A percentile compares a stretch with the other conserved stretches of the same genome.
Evolutionary conservation across 2,113 vertebrate species (phyloP).

Genomic region (Cynoglossus semilaevis): DNA sequence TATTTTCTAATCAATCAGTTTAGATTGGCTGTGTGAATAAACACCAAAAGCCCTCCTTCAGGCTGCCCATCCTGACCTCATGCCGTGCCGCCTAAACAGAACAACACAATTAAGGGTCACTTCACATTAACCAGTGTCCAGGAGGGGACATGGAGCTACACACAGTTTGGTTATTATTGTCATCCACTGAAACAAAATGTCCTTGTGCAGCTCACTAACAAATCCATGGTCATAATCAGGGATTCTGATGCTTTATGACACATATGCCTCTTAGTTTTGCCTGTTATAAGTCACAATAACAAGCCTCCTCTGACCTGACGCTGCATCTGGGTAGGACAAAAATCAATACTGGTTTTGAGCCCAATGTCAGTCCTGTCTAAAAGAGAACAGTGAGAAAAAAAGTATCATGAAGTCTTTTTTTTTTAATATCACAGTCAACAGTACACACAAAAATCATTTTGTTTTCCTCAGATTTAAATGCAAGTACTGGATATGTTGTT

Average conservation of each 20-base stretch:
- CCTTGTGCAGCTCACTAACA: conserved; percentile 25
- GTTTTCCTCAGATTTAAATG: too few relatives aligned
- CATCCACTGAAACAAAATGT: conserved; percentile 9
- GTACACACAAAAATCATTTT: too few relatives aligned
- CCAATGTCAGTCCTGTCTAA: not conserved
- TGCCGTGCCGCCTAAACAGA: conserved; percentile 51
- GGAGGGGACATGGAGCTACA: conserved; percentile 54
- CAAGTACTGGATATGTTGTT: too few relatives aligned
- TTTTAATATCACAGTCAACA: too few relatives aligned
- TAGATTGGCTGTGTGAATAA: conserved; percentile 59
- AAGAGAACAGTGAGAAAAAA: not conserved
- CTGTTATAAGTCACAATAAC: conserved; percentile 4
- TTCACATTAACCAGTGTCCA: conserved; percentile 58
- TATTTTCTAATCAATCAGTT: conserved; percentile 15
- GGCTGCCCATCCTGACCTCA: not conserved
- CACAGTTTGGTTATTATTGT: conserved; percentile 53
- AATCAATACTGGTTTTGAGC: conserved; percentile 10
- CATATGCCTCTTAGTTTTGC: not conserved
- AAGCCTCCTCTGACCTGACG: conserved; percentile 8
- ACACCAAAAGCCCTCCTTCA: conserved; percentile 5
- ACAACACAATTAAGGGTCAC: conserved; percentile 70
- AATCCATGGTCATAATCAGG: conserved; percentile 44
- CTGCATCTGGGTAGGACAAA: not conserved
- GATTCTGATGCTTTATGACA: conserved; percentile 28
- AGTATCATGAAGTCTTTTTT: too few relatives aligned